Evolutionary conservation across 1,140 invertebrate genomes (phyloP).

Genomic region (Eueides isabella): DNA sequence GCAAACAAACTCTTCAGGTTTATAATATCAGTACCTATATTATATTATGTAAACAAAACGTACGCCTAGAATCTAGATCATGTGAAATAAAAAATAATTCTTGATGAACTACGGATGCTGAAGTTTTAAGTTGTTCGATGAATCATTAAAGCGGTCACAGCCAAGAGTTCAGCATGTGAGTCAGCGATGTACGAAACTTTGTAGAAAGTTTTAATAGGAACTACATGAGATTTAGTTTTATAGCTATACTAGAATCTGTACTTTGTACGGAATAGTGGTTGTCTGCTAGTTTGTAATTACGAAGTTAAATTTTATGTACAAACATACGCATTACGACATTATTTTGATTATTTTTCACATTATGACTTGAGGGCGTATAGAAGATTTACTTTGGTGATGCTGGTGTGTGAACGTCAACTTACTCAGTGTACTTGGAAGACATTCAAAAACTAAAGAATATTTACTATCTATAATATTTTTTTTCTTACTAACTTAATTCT

Average conservation of each 20-base stretch:
- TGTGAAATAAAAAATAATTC: neutral
- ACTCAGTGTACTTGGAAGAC: too few relatives aligned
- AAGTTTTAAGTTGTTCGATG: conserved; percentile 19
- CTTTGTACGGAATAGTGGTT: conserved; percentile 6
- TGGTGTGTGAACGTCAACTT: too few relatives aligned
- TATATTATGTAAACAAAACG: neutral
- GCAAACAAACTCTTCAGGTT: too few relatives aligned
- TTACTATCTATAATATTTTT: too few relatives aligned
- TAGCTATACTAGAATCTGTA: conserved; percentile 14
- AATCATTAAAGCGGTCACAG: conserved; percentile 27
- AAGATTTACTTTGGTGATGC: too few relatives aligned
- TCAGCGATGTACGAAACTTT: conserved; percentile 24
- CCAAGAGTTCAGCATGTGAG: conserved; percentile 18
- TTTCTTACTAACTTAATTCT: too few relatives aligned
- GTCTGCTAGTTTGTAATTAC: neutral
- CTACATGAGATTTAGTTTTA: conserved; percentile 24
- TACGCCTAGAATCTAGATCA: neutral
- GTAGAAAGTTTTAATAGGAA: conserved; percentile 26
- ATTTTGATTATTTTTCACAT: neutral
- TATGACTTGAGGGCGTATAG: neutral
- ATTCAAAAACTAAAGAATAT: too few relatives aligned
- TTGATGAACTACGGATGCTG: neutral
- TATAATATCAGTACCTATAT: neutral
- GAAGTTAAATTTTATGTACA: neutral
- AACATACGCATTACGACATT: neutral